Conservation (phyloP, 2,888 invertebrate genomes). For the Dasypolia templi region DNA sequence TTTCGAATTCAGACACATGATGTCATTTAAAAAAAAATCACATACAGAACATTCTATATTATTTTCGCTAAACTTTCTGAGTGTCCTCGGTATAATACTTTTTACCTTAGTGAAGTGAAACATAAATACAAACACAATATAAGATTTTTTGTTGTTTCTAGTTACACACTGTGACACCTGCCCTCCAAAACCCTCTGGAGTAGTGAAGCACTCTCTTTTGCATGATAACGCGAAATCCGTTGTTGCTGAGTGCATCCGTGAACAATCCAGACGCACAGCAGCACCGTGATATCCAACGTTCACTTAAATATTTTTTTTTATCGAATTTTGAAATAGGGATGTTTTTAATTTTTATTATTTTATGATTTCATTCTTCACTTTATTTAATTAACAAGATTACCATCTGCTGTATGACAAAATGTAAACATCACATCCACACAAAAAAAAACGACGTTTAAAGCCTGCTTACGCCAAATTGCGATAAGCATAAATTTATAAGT, state of each 20-base stretch:
- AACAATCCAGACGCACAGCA: slow-evolving; percentile 29
- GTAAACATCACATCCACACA: not conserved
- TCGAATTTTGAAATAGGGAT: too few species aligned
- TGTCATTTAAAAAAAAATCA: too few species aligned
- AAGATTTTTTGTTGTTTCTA: not conserved
- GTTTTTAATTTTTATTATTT: not conserved
- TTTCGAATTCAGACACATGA: too few species aligned
- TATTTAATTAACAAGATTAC: slow-evolving; percentile 13
- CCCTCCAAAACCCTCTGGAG: not conserved
- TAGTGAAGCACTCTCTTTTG: not conserved
- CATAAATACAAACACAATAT: not conserved
- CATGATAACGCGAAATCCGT: not conserved
- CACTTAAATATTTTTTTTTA: too few species aligned
- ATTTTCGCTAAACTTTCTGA: too few species aligned
- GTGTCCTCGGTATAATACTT: too few species aligned
- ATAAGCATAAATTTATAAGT: too few species aligned
- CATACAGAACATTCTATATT: too few species aligned
- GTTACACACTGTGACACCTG: not conserved
- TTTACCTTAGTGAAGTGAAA: not conserved
- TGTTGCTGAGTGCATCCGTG: not conserved
- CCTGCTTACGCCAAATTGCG: too few species aligned
- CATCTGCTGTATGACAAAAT: not conserved
- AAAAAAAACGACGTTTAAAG: too few species aligned
- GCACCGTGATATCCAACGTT: not conserved
- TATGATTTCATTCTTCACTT: not conserved